Base-by-base conservation (phyloP, 2,797 vertebrate species). In the Alectoris magna region DNA sequence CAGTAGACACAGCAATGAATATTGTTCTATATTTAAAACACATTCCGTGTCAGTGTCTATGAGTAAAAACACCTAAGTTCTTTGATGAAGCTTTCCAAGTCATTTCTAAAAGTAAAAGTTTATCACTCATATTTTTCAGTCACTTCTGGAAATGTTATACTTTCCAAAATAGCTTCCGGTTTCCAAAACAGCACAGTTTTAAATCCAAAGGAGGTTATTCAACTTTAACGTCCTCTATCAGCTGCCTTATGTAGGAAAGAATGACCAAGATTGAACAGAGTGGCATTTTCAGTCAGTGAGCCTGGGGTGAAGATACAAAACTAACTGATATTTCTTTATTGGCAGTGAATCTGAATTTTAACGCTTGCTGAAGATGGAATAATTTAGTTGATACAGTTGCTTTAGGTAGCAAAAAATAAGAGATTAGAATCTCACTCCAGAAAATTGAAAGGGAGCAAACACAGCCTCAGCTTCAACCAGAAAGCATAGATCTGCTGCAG, bases 381-480 rank as follows among this genome's bases (percentile, higher is more conserved):
- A 67, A 38, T 6, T 63, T 41, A 86, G 22, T 73, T 27, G n/a
- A 26, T 16, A 23, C 4, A 9, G 6, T 66, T 67, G 8, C n/a
- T 88, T 84, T 3, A 10, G 78, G 49, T n/a, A 71, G 36, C 46
- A 60, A 5, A 60, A 86, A 90, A 26, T 51, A 84, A 79, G 39
- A 84, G 12, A 84, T 55, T 59, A 85, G 41, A 87, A 62, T 75
- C 55, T 36, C 11, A 38, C 11, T 89, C 34, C 34, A 78, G 44
- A 84, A 88, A 90, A 74, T 71, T 34, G 82, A 74, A 80, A 86
- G 15, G 14, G 14, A 76, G 70, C 10, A 89, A 88, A 91, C 81
- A 93, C 70, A 93, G 10, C 15, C 34, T 83, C 58, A 31, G 38
- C 49, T 48, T 73, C 27, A 87, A 82, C 38, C 1, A 0, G 8